Conservation (phyloP, 2,113 vertebrate genomes). For the Lepus europaeus region DNA sequence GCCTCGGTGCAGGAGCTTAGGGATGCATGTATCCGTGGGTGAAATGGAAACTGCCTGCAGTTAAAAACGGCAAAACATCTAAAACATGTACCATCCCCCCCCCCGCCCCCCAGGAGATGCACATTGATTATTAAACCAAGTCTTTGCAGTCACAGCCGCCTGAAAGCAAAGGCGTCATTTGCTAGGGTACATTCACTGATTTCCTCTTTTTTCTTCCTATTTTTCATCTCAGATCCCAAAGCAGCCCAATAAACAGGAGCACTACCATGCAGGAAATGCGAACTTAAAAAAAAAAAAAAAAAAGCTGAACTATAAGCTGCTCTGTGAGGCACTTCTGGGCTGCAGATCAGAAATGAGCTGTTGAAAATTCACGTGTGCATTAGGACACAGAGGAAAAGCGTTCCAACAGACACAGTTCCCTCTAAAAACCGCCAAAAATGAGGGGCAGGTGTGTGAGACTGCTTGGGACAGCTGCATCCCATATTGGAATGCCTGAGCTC, state of each 20-base stretch:
- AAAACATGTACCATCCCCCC: background rate
- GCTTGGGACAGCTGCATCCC: too few relatives aligned
- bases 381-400: background rate
- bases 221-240: background rate
- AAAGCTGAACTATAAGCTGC: background rate
- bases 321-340: background rate
- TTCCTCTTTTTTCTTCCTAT: background rate
- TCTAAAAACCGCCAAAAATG: background rate
- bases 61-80: conserved; percentile 59
- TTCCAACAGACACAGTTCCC: background rate
- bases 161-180: background rate
- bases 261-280: background rate
- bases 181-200: background rate
- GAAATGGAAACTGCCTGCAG: conserved; percentile 47
- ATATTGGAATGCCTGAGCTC: too few relatives aligned
- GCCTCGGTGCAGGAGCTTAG: background rate
- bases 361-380: background rate
- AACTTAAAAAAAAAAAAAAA: background rate
- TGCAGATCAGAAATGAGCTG: background rate
- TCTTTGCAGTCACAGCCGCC: conserved; percentile 23
- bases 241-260: background rate
- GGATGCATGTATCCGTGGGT: background rate
- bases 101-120: background rate
- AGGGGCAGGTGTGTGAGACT: too few relatives aligned
- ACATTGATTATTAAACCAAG: conserved; percentile 43